Percentiles rank a stretch among this genome's conserved stretches.
These are phyloP conservation scores for Phenacoccus solenopsis DNA, from an alignment of 1,140 invertebrate genomes.

Conservation along the genomic window DNA sequence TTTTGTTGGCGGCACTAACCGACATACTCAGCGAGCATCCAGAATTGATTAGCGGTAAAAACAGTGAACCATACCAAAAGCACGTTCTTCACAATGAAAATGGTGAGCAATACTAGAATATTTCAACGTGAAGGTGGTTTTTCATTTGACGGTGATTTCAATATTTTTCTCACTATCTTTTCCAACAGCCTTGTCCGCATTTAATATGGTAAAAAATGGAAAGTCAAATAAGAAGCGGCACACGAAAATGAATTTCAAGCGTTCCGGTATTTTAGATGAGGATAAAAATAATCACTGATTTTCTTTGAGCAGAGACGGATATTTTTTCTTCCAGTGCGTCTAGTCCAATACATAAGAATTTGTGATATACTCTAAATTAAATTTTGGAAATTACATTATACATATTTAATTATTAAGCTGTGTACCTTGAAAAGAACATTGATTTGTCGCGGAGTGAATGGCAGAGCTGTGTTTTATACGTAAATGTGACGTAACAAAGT, in stretches of 20 bases:
- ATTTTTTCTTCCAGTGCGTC: background rate
- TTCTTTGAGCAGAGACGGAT: background rate
- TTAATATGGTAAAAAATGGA: background rate
- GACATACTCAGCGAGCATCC: slow-evolving; percentile 55
- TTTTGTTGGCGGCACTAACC: slow-evolving; percentile 51
- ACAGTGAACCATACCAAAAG: slow-evolving; percentile 25
- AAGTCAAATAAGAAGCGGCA: background rate
- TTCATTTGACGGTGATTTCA: too few relatives aligned
- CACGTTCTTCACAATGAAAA: background rate
- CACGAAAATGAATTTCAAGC: background rate
- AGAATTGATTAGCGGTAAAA: slow-evolving; percentile 41
- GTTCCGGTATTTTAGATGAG: background rate
- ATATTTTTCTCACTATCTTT: too few relatives aligned
- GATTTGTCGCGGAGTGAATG: background rate
- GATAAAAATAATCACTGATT: background rate
- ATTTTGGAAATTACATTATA: background rate
- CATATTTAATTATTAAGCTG: background rate
- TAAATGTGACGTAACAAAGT: background rate
- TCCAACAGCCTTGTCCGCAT: background rate
- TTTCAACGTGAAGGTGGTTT: too few relatives aligned
- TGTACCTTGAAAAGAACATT: too few relatives aligned
- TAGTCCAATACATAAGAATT: background rate
- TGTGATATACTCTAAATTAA: background rate
- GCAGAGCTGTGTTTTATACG: background rate
- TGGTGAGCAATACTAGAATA: too few relatives aligned